Percentiles rank a stretch among this genome's conserved stretches.
These are phyloP conservation scores for Emys orbicularis DNA, from an alignment of 2,797 vertebrate species.

Conservation along the genomic window DNA sequence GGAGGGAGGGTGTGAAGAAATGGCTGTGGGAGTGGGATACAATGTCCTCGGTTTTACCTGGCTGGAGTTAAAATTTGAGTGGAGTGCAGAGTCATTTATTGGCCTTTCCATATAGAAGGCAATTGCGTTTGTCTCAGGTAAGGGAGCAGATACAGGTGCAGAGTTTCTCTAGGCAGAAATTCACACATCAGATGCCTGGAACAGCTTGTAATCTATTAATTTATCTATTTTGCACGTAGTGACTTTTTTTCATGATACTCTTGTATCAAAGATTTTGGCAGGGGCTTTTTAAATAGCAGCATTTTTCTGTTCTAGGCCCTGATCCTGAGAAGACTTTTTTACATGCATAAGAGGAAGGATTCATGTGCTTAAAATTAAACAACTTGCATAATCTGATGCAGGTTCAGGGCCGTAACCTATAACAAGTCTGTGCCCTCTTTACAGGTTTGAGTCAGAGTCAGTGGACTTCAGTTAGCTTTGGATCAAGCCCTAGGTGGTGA, in stretches of 20 bases:
- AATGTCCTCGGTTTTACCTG: background rate
- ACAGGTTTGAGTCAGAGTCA: background rate
- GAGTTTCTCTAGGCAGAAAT: background rate
- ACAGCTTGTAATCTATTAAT: rapidly evolving
- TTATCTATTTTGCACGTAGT: rapidly evolving
- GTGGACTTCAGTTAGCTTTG: background rate
- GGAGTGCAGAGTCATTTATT: background rate
- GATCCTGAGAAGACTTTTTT: rapidly evolving
- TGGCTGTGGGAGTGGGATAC: background rate
- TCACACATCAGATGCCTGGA: rapidly evolving
- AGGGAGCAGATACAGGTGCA: background rate
- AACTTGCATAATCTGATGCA: rapidly evolving
- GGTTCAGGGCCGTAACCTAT: rapidly evolving
- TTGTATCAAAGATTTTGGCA: rapidly evolving
- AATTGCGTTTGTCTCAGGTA: rapidly evolving
- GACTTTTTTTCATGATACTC: rapidly evolving
- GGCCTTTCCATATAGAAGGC: background rate
- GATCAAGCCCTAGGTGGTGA: rapidly evolving
- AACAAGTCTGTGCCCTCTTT: rapidly evolving
- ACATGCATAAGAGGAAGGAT: background rate
- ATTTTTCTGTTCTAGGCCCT: rapidly evolving
- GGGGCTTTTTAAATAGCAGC: rapidly evolving
- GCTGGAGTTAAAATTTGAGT: background rate
- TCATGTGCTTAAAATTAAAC: background rate
- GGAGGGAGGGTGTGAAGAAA: background rate